Evolutionary conservation across 2,113 vertebrate species (phyloP), one percentile per base, ranked within the genome.

Genomic region (Perca schrenkii): DNA sequence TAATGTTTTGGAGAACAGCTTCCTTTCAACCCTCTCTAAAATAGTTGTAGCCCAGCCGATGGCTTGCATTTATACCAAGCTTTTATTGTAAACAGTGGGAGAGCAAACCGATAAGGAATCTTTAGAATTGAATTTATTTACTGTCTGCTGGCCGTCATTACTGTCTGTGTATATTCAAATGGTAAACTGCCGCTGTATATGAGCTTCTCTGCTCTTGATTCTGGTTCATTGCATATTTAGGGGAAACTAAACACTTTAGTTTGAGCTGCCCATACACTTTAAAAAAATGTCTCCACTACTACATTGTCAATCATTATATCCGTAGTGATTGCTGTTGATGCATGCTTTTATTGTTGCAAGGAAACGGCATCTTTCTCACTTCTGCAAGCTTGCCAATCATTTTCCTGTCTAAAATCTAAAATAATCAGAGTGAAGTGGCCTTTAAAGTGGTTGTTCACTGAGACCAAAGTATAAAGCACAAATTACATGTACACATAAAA

Each of bases 1-100:
- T 76, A 74, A 88, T 87, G 83, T 85, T 57, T 93, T 90, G 90
- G 84, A 86, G 75, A 88, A 76, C 84, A 71, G 80, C 60, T 69
- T 85, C 74, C 67, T 47, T 62, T 79, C 65, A 57, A 80, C 71
- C 71, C 68, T 83, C 40, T 56, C 53, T 68, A 11, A 87, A 88
- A 78, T 56, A 82, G 78, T 78, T 73, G 72, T 13, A 80, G 69
- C 36, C 31, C 17, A 56, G 75, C 77, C 80, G 68, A 50, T 53
- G 54, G 56, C 65, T 73, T 74, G 36, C 79, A 79, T 78, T 76
- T 54, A 65, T 63, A 75, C 62, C 74, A 74, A n/a, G 36, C 47
- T 69, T 58, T 84, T 80, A 80, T 75, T 77, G 25, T 82, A 79
- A 86, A 86, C 79, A 82, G 62, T 57, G 34, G n/a, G 58, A 1